These are phyloP conservation scores for Silurus asotus DNA, from an alignment of 2,113 vertebrate genomes.

Conservation along the genomic window DNA sequence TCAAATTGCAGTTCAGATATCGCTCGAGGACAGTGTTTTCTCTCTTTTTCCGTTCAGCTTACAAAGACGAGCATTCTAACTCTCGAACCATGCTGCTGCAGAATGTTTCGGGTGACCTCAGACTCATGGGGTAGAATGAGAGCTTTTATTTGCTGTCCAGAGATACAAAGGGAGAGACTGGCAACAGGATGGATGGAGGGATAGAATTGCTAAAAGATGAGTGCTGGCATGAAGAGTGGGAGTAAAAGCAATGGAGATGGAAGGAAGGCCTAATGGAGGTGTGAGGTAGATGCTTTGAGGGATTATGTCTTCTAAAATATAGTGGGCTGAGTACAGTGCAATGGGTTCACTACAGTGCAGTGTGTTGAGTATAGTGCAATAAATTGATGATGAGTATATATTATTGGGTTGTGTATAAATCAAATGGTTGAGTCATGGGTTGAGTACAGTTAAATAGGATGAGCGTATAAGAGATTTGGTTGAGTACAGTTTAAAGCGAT, in stretches of 20 bases:
- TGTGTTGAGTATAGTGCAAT: neutral
- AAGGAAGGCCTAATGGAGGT: neutral
- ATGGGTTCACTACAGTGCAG: too few relatives aligned
- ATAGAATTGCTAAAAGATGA: constrained; percentile 35
- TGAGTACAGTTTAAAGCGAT: neutral
- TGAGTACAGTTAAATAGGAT: too few relatives aligned
- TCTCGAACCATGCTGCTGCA: constrained; percentile 3
- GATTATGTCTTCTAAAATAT: neutral
- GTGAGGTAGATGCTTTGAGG: neutral
- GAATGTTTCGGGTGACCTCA: constrained; percentile 44
- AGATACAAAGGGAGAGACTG: constrained; percentile 38
- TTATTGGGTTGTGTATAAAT: too few relatives aligned
- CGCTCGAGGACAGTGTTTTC: neutral
- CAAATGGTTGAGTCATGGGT: too few relatives aligned
- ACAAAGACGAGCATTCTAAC: constrained; percentile 47
- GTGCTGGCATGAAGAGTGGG: neutral
- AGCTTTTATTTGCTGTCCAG: constrained; percentile 37
- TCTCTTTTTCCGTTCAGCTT: neutral
- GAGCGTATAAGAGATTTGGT: neutral
- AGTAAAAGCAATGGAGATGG: neutral
- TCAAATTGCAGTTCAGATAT: constrained; percentile 28
- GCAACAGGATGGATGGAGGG: constrained; percentile 17
- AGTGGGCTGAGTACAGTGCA: neutral
- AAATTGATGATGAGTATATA: neutral
- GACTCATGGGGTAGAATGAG: constrained; percentile 34